A percentile compares a stretch with the other conserved stretches of the same genome.
Conservation (phyloP, 2,797 vertebrate genomes). For the Sphaeramia orbicularis region DNA sequence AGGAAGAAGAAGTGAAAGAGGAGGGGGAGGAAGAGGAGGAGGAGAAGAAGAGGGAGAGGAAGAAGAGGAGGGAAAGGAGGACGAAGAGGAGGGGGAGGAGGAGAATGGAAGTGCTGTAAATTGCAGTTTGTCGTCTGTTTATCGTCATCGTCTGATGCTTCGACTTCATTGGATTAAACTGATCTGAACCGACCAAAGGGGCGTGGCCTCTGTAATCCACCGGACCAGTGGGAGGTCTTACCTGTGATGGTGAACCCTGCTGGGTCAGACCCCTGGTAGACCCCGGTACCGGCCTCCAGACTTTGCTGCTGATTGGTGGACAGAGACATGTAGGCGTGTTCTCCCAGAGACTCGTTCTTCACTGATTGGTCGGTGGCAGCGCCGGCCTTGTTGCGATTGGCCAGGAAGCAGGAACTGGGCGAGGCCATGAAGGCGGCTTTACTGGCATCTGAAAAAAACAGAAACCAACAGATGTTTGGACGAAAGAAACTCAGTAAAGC, state of each 20-base stretch:
- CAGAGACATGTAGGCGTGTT: slow-evolving; percentile 86
- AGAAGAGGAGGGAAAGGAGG: no score
- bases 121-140: no score
- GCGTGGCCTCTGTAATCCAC: no score
- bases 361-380: slow-evolving; percentile 85
- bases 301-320: slow-evolving; percentile 85
- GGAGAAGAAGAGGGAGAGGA: no score
- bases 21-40: slow-evolving; percentile 4
- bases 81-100: no score
- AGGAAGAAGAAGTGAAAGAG: slow-evolving; percentile 1
- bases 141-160: no score
- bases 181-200: no score
- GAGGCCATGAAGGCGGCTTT: slow-evolving; percentile 97
- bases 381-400: slow-evolving; percentile 91
- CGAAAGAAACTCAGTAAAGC: no score
- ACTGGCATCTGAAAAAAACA: slow-evolving; percentile 89
- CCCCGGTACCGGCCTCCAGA: slow-evolving; percentile 73
- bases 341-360: slow-evolving; percentile 91
- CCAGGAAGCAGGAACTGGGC: slow-evolving; percentile 97
- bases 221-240: slow-evolving; percentile 57
- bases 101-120: no score
- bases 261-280: slow-evolving; percentile 83
- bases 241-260: slow-evolving; percentile 87
- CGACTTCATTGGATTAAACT: no score
- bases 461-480: no score